phyloP scores from a whole-genome alignment of 2,888 invertebrate genomes.

The Dyspetes luteomarginatus region DNA sequence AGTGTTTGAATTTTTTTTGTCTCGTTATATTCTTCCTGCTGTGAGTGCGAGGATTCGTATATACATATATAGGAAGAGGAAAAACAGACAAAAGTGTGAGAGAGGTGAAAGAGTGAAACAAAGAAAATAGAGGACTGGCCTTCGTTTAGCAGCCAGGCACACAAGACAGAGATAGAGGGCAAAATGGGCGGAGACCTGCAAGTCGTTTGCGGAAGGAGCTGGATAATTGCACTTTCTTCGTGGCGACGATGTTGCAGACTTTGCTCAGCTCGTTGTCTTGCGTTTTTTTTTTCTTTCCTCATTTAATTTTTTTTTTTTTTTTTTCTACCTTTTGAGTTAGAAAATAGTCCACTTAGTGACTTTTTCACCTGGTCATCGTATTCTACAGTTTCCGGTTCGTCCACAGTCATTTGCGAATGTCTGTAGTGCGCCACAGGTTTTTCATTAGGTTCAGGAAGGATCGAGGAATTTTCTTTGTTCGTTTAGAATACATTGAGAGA shows the following conservation, averaged over 20 bases:
- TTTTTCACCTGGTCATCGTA: constrained; percentile 8
- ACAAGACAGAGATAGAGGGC: constrained; percentile 31
- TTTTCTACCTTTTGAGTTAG: neutral
- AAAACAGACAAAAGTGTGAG: neutral
- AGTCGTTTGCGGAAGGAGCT: constrained; percentile 65
- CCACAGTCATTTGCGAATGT: neutral
- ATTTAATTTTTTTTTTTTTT: neutral
- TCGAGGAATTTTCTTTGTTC: neutral
- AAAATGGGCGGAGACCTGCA: constrained; percentile 37
- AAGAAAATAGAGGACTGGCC: constrained; percentile 25
- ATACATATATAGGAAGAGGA: neutral
- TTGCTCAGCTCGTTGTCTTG: neutral
- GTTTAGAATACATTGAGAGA: neutral
- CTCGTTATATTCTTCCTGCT: constrained; percentile 60
- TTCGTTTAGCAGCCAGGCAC: constrained; percentile 62
- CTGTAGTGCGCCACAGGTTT: neutral
- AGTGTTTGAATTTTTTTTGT: constrained; percentile 63
- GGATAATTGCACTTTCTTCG: constrained; percentile 66
- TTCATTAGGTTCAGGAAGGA: neutral
- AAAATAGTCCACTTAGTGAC: constrained; percentile 17
- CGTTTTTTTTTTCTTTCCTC: neutral
- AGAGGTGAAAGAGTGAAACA: neutral
- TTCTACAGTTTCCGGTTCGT: neutral
- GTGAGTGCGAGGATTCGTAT: constrained; percentile 15
- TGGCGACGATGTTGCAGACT: constrained; percentile 47